Conservation (phyloP, 2,888 invertebrate species). For the Pristionchus mayeri region DNA sequence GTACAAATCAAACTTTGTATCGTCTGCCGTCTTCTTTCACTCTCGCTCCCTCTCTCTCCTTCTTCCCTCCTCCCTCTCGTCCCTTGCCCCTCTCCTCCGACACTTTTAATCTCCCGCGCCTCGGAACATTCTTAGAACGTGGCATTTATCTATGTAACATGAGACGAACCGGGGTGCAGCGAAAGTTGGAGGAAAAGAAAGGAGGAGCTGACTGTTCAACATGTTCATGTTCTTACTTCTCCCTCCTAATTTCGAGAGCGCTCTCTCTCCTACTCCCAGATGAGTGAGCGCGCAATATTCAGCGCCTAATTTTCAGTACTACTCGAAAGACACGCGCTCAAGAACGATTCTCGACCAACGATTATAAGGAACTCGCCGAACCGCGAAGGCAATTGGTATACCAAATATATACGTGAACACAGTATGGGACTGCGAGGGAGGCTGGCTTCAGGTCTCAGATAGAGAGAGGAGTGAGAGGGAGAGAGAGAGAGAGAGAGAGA, state of each 20-base stretch:
- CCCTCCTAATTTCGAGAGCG: too few species aligned
- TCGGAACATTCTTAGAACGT: background rate
- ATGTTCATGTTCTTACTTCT: too few species aligned
- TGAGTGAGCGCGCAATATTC: too few species aligned
- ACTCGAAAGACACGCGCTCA: too few species aligned
- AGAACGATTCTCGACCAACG: too few species aligned
- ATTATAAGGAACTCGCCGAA: too few species aligned
- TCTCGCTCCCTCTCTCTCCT: background rate
- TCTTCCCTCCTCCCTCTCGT: background rate
- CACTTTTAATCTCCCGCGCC: background rate
- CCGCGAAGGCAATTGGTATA: too few species aligned
- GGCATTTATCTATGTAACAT: too few species aligned
- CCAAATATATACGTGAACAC: too few species aligned
- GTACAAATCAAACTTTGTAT: conserved; percentile 36
- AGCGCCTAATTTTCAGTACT: too few species aligned
- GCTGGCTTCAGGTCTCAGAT: conserved; percentile 42
- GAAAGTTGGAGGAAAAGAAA: background rate
- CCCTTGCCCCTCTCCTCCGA: background rate
- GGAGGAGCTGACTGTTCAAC: too few species aligned
- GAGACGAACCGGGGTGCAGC: background rate
- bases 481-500: conserved; percentile 17
- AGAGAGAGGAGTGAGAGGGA: conserved; percentile 1
- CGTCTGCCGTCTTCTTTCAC: background rate
- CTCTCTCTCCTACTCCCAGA: too few species aligned
- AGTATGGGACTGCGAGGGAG: background rate